Evolutionary conservation across 2,113 vertebrate species (phyloP).

Genomic region (Archilochus colubris): DNA sequence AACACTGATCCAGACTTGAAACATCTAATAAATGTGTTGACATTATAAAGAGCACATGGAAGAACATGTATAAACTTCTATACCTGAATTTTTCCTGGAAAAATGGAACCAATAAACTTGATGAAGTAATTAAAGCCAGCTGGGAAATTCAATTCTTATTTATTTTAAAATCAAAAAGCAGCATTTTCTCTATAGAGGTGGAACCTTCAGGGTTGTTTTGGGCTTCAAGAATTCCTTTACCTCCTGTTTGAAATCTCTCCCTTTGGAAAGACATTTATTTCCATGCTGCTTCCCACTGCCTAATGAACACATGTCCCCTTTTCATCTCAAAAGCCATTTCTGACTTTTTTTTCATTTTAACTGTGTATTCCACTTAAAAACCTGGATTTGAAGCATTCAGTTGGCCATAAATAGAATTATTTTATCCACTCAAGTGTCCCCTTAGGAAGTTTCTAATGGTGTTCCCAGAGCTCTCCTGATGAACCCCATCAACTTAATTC

Average conservation of each 20-base stretch:
- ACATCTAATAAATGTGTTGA: not conserved
- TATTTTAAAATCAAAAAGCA: not conserved
- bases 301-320: not conserved
- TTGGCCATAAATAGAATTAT: not conserved
- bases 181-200: not conserved
- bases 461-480: not conserved
- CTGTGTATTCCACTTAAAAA: not conserved
- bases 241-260: not conserved
- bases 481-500: not conserved
- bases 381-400: not conserved
- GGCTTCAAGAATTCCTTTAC: not conserved
- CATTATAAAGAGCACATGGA: not conserved
- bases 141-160: not conserved
- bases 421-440: accelerated
- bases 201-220: not conserved
- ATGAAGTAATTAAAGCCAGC: not conserved
- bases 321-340: not conserved
- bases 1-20: not conserved
- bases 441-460: not conserved
- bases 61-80: not conserved
- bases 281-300: accelerated
- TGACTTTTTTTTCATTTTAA: not conserved
- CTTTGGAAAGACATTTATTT: not conserved
- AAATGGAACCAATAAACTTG: not conserved
- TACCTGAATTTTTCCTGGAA: not conserved